Evolutionary conservation across 2,797 vertebrate species (phyloP), one percentile per base, ranked within the genome.

Genomic region (Urocyon cinereoargenteus): DNA sequence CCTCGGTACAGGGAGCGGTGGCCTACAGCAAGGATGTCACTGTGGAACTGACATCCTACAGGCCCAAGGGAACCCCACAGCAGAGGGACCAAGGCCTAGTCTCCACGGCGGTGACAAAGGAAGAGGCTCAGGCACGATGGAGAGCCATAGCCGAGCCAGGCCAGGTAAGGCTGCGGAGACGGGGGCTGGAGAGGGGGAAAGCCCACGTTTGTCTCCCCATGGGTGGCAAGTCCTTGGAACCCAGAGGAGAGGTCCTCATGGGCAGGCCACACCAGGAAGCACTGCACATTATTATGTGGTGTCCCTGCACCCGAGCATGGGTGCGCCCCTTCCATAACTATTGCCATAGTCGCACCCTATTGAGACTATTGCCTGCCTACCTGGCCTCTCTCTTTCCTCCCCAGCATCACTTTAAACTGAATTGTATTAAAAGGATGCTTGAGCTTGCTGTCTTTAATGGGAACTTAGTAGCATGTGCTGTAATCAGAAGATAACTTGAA

Each of bases 41-140:
- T 0, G 53, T 99, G 9, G 98, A 99, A 97, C 97, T 99, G 97
- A 99, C 81, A 0, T 98, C 98, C 2, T 99, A 99, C 96, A 98
- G 97, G 24, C 97, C 98, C 19, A 91, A 96, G 0, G 62, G 95
- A 11, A 66, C 59, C 0, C 72, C 34, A 0, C 19, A 49, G 55
- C 26, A 2, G 15, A 83, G 6, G 79, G 70, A 97, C 62, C 0
- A 98, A 94, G 82, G 97, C 95, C 19, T 93, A 98, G 82, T 16
- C 6, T 31, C 8, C 90, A 34, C 0, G 1, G 64, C 0, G 1
- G 64, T 75, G 61, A n/a, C 64, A 1, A 2, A 98, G 98, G 99
- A 97, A 97, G 98, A 64, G 75, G 86, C 66, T 16, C 26, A 4
- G 31, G 26, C n/a, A 9, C 28, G 5, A 83, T 5, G 18, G n/a